These are phyloP conservation scores for Aethes cnicana DNA, from an alignment of 2,888 invertebrate genomes.

Conservation along the genomic window DNA sequence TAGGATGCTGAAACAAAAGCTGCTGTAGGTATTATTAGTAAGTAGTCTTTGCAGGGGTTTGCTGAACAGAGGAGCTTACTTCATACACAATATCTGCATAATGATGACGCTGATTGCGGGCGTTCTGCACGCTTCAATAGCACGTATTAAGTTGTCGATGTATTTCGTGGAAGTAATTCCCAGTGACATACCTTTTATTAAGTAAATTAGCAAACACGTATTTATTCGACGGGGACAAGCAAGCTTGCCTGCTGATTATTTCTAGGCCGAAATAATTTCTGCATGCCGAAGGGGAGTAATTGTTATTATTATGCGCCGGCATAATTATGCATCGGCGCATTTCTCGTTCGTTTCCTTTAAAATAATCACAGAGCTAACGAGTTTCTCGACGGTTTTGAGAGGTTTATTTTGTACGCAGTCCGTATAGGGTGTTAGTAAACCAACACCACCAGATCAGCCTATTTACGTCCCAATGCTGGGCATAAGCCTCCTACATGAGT, in stretches of 20 bases:
- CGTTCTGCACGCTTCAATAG: too few relatives aligned
- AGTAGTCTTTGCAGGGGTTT: too few relatives aligned
- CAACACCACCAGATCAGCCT: too few relatives aligned
- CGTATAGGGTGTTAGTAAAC: neutral
- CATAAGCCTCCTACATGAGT: too few relatives aligned
- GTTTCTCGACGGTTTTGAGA: conserved; percentile 11
- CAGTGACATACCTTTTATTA: conserved; percentile 62
- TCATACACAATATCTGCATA: too few relatives aligned
- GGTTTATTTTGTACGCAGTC: neutral
- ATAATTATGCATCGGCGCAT: conserved; percentile 20
- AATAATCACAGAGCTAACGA: conserved; percentile 18
- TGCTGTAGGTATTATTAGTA: too few relatives aligned
- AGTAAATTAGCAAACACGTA: conserved; percentile 62
- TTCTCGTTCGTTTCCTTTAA: conserved; percentile 31
- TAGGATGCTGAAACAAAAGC: too few relatives aligned
- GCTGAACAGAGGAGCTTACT: too few relatives aligned
- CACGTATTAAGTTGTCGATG: neutral
- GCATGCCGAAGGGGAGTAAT: conserved; percentile 61
- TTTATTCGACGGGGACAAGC: conserved; percentile 66
- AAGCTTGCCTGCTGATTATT: conserved; percentile 55
- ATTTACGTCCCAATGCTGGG: too few relatives aligned
- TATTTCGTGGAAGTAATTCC: conserved; percentile 11
- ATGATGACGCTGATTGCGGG: too few relatives aligned
- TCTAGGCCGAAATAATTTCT: conserved; percentile 59
- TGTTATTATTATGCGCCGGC: conserved; percentile 48